Percentiles rank a stretch among this genome's conserved stretches.
Conservation (phyloP, 1,140 invertebrate genomes). For the Samia ricini region DNA sequence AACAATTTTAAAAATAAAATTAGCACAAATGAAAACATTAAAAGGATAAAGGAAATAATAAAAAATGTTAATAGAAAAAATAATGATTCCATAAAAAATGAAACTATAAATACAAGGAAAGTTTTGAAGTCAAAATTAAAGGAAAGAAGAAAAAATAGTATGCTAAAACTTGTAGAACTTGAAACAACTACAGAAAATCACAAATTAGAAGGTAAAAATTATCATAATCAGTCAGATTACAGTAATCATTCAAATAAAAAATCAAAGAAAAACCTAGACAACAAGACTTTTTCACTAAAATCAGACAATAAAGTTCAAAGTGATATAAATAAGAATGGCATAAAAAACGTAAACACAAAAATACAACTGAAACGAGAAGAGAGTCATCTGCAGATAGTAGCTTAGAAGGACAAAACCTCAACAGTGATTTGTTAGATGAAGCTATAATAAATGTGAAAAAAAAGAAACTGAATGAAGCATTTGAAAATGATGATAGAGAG, state of each 20-base stretch:
- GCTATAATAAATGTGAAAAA: constrained; percentile 49
- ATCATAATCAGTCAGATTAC: not conserved
- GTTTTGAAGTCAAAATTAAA: not conserved
- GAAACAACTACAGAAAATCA: not conserved
- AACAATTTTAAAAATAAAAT: not conserved
- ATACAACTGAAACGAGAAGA: not conserved
- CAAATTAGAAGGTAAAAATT: not conserved
- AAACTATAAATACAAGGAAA: not conserved
- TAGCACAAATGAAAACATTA: not conserved
- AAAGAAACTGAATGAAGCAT: constrained; percentile 40
- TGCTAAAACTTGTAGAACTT: not conserved
- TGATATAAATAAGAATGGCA: constrained; percentile 8
- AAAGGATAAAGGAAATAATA: not conserved
- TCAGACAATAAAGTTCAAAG: not conserved
- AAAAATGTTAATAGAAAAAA: not conserved
- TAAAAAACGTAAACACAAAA: constrained; percentile 13
- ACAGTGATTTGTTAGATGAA: constrained; percentile 46
- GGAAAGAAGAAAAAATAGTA: constrained; percentile 7
- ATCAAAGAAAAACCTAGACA: not conserved
- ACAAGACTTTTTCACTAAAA: not conserved
- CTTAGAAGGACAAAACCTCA: constrained; percentile 18
- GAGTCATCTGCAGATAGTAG: constrained; percentile 10
- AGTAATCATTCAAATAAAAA: not conserved
- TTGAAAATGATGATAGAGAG: constrained; percentile 47
- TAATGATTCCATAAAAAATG: not conserved